These are phyloP conservation scores for Popillia japonica DNA, from an alignment of 1,140 invertebrate genomes.

Conservation along the genomic window DNA sequence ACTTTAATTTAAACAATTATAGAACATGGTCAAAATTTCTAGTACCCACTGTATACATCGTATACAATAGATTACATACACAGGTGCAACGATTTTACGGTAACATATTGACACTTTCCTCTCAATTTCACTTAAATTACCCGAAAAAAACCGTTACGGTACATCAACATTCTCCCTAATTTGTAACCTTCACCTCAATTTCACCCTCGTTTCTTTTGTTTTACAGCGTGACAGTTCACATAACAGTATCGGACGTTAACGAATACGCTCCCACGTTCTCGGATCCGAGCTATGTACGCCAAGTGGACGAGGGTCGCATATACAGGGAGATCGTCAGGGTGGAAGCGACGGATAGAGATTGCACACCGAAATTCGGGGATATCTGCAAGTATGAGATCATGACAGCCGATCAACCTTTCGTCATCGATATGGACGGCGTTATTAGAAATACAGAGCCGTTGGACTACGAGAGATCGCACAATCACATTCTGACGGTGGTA, in stretches of 20 bases:
- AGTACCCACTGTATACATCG: too few species aligned
- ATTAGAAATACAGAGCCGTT: slow-evolving; percentile 91
- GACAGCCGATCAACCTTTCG: slow-evolving; percentile 88
- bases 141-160: too few species aligned
- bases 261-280: slow-evolving; percentile 90
- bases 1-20: too few species aligned
- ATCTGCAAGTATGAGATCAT: slow-evolving; percentile 97
- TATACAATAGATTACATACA: too few species aligned
- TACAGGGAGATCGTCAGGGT: slow-evolving; percentile 91
- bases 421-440: slow-evolving; percentile 88
- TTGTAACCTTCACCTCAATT: neutral
- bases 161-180: neutral
- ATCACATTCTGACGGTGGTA: slow-evolving; percentile 96
- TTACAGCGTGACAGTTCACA: slow-evolving; percentile 89
- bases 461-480: slow-evolving; percentile 90
- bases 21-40: too few species aligned
- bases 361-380: slow-evolving; percentile 89
- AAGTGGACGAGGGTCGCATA: slow-evolving; percentile 90
- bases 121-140: too few species aligned
- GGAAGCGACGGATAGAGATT: slow-evolving; percentile 89
- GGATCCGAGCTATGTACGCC: slow-evolving; percentile 87
- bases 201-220: slow-evolving; percentile 52
- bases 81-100: too few species aligned
- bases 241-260: slow-evolving; percentile 95
- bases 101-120: too few species aligned